Evolutionary conservation across 53 echinoderm and acorn worm genomes (phyloP).

Genomic region (Holothuria scabra): DNA sequence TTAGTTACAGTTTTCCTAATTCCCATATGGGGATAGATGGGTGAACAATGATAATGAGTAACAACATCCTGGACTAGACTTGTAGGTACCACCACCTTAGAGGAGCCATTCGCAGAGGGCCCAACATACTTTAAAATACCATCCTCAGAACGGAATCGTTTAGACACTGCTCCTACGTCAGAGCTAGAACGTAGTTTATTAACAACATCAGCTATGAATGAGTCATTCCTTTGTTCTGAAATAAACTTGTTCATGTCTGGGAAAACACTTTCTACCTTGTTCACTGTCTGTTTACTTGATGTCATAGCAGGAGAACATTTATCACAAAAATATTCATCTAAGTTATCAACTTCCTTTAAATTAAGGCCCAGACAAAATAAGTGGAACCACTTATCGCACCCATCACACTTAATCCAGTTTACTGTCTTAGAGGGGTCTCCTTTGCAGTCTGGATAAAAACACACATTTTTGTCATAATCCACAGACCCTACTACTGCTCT

Average conservation of each 20-base stretch:
- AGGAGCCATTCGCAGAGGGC: not conserved
- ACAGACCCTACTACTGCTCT: conserved; percentile 1
- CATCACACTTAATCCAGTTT: conserved; percentile 5
- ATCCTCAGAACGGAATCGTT: not conserved
- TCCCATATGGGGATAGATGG: conserved; percentile 52
- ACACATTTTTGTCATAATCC: too few relatives aligned
- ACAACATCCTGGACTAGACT: not conserved
- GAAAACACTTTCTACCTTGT: not conserved
- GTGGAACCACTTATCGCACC: conserved; percentile 24
- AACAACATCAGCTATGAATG: too few relatives aligned
- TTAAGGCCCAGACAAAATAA: not conserved
- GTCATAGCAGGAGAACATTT: not conserved
- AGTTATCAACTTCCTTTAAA: not conserved
- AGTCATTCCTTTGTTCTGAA: not conserved
- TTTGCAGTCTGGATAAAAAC: conserved; percentile 29
- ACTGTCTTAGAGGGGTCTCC: too few relatives aligned
- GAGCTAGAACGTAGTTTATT: not conserved
- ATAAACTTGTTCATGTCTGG: conserved; percentile 3
- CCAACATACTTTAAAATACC: not conserved
- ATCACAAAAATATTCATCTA: not conserved
- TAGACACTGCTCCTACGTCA: not conserved
- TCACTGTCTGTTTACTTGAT: too few relatives aligned
- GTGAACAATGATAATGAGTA: conserved; percentile 47
- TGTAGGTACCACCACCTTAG: not conserved
- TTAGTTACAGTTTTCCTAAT: conserved; percentile 57